Base-by-base conservation (phyloP, 2,797 vertebrate genomes). In the Gallinago stenura region DNA sequence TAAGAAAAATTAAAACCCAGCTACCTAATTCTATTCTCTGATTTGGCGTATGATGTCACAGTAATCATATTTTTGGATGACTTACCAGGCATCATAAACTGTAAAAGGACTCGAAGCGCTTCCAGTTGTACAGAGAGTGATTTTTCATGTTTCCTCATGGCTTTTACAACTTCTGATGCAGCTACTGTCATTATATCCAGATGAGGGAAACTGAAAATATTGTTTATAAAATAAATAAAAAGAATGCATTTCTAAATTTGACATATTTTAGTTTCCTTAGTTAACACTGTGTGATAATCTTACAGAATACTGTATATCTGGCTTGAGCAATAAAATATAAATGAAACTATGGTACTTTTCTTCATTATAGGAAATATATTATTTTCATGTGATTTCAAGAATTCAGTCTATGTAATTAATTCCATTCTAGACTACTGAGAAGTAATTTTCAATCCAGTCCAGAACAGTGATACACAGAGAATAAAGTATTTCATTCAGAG, bases 41-140 rank as follows among this genome's bases (percentile, higher is more conserved):
- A 35, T 73, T 46, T 70, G 45, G 5, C 35, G 14, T 69, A 57
- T 33, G 45, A 31, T 48, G 19, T 31, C 46, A 61, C 39, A 46
- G 35, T 26, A 7, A 22, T 39, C 65, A 53, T 6, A 62, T 65
- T 62, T 71, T 79, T 69, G 66, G 35, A 77, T 61, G 35, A 97
- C 97, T 98, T 97, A 99, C 99, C 98, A 61, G 99, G 98, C 68
- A 96, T 98, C 92, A 99, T 98, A 89, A 99, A 99, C 82, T 98
- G 98, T 95, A 99, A 97, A 91, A 99, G 98, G 87, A 99, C 98
- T 95, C 98, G 96, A 91, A 99, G 97, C 4, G 98, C 99, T 97
- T 99, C 99, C 95, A 99, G 97, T 95, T 99, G 99, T 48, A 99
- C 98, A 50, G 98, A 96, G 2, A 96, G 95, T 25, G 98, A 96